phyloP scores from a whole-genome alignment of 2,888 invertebrate genomes.

The Lithophane ornitopus region DNA sequence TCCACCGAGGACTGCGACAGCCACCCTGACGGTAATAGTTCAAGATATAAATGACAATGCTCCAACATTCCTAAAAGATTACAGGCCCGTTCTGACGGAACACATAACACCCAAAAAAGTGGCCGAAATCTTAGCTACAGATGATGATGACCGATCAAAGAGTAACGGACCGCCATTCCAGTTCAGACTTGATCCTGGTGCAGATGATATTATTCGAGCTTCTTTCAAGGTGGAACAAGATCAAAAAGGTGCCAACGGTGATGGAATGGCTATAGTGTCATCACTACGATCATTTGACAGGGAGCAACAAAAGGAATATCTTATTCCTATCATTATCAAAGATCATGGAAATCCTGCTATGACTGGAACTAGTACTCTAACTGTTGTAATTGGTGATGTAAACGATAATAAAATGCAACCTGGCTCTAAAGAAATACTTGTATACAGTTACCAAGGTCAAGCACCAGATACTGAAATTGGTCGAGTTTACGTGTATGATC shows the following conservation, averaged over 20 bases:
- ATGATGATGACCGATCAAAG: slow-evolving; percentile 98
- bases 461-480: slow-evolving; percentile 98
- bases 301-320: slow-evolving; percentile 98
- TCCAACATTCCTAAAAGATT: slow-evolving; percentile 97
- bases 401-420: slow-evolving; percentile 99
- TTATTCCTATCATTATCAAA: slow-evolving; percentile 99
- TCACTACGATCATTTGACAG: slow-evolving; percentile 98
- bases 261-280: slow-evolving; percentile 99
- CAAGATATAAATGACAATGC: slow-evolving; percentile 99
- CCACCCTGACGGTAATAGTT: slow-evolving; percentile 97
- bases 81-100: slow-evolving; percentile 97
- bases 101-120: slow-evolving; percentile 97
- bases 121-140: slow-evolving; percentile 97
- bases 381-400: slow-evolving; percentile 99
- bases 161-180: slow-evolving; percentile 99
- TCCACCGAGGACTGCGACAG: slow-evolving; percentile 98
- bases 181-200: slow-evolving; percentile 97
- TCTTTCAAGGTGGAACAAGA: slow-evolving; percentile 99
- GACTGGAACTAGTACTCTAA: slow-evolving; percentile 98
- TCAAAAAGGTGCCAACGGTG: slow-evolving; percentile 99
- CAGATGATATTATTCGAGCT: slow-evolving; percentile 97
- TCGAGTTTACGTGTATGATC: slow-evolving; percentile 98
- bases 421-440: slow-evolving; percentile 98
- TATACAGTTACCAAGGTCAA: slow-evolving; percentile 98
- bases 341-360: slow-evolving; percentile 99